Conservation (phyloP, 2,888 invertebrate species). For the Blastobasis adustella region DNA sequence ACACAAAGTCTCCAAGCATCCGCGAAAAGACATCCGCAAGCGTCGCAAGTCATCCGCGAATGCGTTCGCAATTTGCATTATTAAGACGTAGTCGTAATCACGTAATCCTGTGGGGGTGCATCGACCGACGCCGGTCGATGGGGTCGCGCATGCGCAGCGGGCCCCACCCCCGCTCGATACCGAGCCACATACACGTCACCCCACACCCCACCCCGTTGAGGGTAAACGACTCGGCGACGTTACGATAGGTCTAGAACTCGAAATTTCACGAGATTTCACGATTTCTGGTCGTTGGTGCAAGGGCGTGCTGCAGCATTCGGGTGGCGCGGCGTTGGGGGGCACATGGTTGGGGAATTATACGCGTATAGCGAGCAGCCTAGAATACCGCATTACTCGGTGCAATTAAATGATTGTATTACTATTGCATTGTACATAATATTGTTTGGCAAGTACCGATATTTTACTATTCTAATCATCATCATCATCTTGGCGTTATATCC, state of each 20-base stretch:
- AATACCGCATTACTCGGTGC: too few relatives aligned
- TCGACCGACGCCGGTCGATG: conserved; percentile 1
- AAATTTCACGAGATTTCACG: neutral
- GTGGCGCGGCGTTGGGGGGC: neutral
- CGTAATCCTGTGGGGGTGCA: conserved; percentile 1
- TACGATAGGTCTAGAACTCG: conserved; percentile 57
- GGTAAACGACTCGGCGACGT: conserved; percentile 61
- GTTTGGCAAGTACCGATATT: too few relatives aligned
- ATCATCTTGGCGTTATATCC: too few relatives aligned
- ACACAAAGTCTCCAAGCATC: too few relatives aligned
- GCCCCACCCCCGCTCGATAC: conserved; percentile 35
- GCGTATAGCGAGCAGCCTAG: too few relatives aligned
- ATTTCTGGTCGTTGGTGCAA: neutral
- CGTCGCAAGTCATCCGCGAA: too few relatives aligned
- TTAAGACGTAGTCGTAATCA: neutral
- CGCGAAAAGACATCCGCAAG: too few relatives aligned
- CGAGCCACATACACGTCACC: conserved; percentile 42
- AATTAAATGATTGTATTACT: too few relatives aligned
- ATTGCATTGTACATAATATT: too few relatives aligned
- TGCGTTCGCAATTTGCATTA: too few relatives aligned
- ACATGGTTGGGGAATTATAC: too few relatives aligned
- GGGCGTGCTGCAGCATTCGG: neutral
- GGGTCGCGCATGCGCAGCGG: conserved; percentile 35
- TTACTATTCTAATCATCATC: too few relatives aligned
- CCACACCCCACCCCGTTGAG: conserved; percentile 35